Evolutionary conservation across 2,888 invertebrate genomes (phyloP), one percentile per base, ranked within the genome.

Genomic region (Candidula unifasciata): DNA sequence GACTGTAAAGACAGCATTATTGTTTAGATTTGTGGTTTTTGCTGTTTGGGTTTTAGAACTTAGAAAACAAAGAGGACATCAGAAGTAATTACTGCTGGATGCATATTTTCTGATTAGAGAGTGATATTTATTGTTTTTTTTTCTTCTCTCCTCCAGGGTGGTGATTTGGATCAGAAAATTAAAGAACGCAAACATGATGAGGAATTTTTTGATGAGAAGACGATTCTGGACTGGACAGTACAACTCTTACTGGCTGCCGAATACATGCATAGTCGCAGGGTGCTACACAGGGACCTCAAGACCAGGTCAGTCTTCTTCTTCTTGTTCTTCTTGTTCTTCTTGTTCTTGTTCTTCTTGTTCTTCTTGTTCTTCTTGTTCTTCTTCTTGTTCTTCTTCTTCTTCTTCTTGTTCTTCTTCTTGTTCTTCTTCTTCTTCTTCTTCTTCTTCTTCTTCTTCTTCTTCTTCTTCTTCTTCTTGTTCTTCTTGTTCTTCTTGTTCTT

Each of bases 241-340:
- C 93, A 94, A 88, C 87, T 94, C 35, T 81, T 93, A 16, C 86
- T 93, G 69, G 94, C 93, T 21, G 92, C 94, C 0, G 92, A 93
- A 79, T 93, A 93, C 86, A 93, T 94, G 91, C 94, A 94, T 87
- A 91, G 88, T 86, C 87, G 92, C 27, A 88, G 92, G 68, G 92
- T 94, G 21, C 89, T 94, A 30, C 94, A 94, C 86, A 89, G 94
- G 84, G 94, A 94, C 88, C 89, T 94, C 21, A 94, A 94, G 89
- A 91, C 94, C 33, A 93, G 93, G 93, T 93, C 3, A n/a, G n/a
- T n/a, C n/a, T n/a, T n/a, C n/a, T n/a, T n/a, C n/a, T 54, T 54
- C 8, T 10, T 54, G 18, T 54, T 10, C 8, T 18, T 18, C 8
- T 16, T 16, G 10, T 16, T 54, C 18, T 54, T 54, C 8, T 54